Evolutionary conservation across 2,113 vertebrate species (phyloP), one percentile per base, ranked within the genome.

Genomic region (Diphyllodes magnificus): DNA sequence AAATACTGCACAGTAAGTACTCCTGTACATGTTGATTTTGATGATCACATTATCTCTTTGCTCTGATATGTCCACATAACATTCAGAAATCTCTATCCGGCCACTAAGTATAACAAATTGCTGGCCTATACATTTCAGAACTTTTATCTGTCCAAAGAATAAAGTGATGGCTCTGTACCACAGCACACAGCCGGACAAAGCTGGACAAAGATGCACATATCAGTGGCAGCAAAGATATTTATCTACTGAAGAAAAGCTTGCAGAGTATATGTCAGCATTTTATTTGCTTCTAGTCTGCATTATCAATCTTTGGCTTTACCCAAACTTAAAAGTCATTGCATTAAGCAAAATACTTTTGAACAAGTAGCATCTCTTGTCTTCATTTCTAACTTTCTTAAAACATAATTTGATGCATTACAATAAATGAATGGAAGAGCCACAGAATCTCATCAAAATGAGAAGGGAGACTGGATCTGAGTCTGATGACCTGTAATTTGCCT

Each of bases 261-360:
- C 75, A 93, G 54, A 92, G 37, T 33, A 42, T 49, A 80, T 65
- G 63, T 44, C 59, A 80, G 68, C 53, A 70, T 94, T 91, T 79
- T 92, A 79, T 82, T 82, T 25, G 2, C 73, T 68, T 77, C 85
- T 86, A 90, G 84, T 70, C 91, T 88, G 63, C 71, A 37, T 69
- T 91, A 96, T 85, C 84, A 86, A 53, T 70, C 69, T 86, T 50
- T 68, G 19, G 23, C 79, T 80, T 82, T 87, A 91, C 28, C 11
- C 35, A 57, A 78, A 87, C 84, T 93, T 96, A 93, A 92, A 94
- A 90, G 78, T 82, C 69, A 65, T 50, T 82, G 42, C 45, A 30
- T 87, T 94, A 92, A 82, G 84, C 82, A 94, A 92, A 92, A 87
- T 69, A 35, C 59, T 85, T 93, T 76, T 19, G 82, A 94, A 80